A percentile compares a stretch with the other conserved stretches of the same genome.
Evolutionary conservation across 53 echinoderm and acorn worm genomes (phyloP).

Genomic region (Hippasteria phrygiana): DNA sequence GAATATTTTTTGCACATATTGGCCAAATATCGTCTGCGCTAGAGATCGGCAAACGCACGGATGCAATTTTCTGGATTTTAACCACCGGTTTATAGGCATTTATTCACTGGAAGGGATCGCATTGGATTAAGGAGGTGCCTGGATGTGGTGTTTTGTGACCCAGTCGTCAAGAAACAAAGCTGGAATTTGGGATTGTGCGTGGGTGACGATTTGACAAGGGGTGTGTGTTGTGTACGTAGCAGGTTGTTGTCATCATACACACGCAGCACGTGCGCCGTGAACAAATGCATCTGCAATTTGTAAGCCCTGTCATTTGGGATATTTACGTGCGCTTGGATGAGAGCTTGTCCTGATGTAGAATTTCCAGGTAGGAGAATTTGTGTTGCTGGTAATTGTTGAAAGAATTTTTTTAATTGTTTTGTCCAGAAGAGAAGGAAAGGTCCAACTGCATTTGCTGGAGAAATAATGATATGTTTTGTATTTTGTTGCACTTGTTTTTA

Average conservation of each 20-base stretch:
- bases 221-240: background rate
- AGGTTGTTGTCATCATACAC: conserved; percentile 6
- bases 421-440: too few relatives aligned
- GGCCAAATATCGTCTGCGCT: conserved; percentile 38
- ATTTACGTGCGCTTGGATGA: background rate
- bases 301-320: background rate
- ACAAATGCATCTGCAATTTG: background rate
- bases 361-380: too few relatives aligned
- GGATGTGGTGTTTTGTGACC: background rate
- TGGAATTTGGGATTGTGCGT: background rate
- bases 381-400: background rate
- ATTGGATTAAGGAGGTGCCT: background rate
- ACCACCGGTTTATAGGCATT: background rate
- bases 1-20: conserved; percentile 5
- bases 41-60: background rate
- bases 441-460: too few relatives aligned
- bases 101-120: background rate
- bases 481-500: too few relatives aligned
- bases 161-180: background rate
- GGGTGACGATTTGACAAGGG: background rate
- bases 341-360: background rate
- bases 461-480: too few relatives aligned
- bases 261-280: conserved; percentile 7
- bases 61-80: conserved; percentile 45
- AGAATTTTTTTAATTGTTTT: background rate